Conservation (phyloP, 2,797 vertebrate species). For the Delichon dasypus region DNA sequence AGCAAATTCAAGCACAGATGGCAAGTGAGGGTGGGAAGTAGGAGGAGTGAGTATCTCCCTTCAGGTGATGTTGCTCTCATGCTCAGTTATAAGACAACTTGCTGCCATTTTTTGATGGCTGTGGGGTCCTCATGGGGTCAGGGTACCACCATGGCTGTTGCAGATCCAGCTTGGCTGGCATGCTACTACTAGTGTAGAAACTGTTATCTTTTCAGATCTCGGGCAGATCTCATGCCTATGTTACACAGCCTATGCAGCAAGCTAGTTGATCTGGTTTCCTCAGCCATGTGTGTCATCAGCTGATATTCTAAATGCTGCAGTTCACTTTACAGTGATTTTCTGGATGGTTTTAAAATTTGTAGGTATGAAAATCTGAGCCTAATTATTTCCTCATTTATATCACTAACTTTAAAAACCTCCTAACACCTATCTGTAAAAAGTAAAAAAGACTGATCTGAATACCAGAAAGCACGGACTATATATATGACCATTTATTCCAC, state of each 20-base stretch:
- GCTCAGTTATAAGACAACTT: background rate
- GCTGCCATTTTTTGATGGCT: background rate
- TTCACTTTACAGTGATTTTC: background rate
- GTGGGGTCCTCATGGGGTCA: background rate
- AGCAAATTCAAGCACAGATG: background rate
- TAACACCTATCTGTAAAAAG: background rate
- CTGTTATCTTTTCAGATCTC: background rate
- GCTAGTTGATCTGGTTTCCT: background rate
- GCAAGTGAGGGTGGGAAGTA: conserved; percentile 3
- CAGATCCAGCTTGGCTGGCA: background rate
- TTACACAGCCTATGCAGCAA: background rate
- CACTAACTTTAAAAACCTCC: background rate
- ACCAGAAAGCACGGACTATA: background rate
- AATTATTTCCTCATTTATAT: background rate
- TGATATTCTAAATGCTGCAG: background rate
- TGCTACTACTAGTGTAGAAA: background rate
- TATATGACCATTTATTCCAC: background rate
- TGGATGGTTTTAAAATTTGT: background rate
- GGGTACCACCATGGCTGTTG: background rate
- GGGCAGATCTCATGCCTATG: background rate
- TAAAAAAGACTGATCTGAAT: background rate
- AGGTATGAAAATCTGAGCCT: background rate
- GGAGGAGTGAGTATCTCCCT: background rate
- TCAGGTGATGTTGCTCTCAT: background rate
- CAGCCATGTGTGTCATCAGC: background rate